Evolutionary conservation across 2,888 invertebrate genomes (phyloP), one percentile per base, ranked within the genome.

Genomic region (Caenorhabditis plicata): DNA sequence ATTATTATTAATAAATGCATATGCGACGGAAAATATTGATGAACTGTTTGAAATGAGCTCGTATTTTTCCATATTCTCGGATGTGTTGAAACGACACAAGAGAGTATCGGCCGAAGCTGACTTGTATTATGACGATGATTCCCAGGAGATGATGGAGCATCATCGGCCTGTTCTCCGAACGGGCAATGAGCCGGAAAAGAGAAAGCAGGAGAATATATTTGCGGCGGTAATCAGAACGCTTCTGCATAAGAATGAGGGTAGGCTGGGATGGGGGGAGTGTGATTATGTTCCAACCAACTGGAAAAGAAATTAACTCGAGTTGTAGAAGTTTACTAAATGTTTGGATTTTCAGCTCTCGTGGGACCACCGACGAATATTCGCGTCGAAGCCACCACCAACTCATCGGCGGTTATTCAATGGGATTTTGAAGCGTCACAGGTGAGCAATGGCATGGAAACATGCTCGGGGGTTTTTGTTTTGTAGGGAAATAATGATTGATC

Each of bases 321-420:
- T n/a, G n/a, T n/a, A n/a, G n/a, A n/a, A n/a, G n/a, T n/a, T n/a
- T n/a, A n/a, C n/a, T n/a, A n/a, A n/a, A n/a, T n/a, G n/a, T n/a
- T n/a, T n/a, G n/a, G n/a, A n/a, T 55, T 76, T 77, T 61, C 65
- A 78, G 78, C 78, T 22, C 64, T 76, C 13, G 78, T 78, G 48
- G 77, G 76, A 23, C 77, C 78, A 22, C 78, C 78, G 13, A 58
- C 71, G 4, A 79, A 78, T 47, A 76, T 78, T 23, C 64, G 72
- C 17, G 77, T 77, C 4, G 75, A 78, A 54, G 74, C 78, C 3
- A 71, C 74, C 8, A 69, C 73, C 25, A 78, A 79, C 53, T 66
- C 64, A 23, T 78, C 78, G 15, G 78, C 73, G 20, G 77, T 78
- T 41, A 64, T 78, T 23, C 77, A 76, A 60, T 78, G 78, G 78